Conservation (phyloP, 2,113 vertebrate genomes). For the Callospermophilus lateralis region DNA sequence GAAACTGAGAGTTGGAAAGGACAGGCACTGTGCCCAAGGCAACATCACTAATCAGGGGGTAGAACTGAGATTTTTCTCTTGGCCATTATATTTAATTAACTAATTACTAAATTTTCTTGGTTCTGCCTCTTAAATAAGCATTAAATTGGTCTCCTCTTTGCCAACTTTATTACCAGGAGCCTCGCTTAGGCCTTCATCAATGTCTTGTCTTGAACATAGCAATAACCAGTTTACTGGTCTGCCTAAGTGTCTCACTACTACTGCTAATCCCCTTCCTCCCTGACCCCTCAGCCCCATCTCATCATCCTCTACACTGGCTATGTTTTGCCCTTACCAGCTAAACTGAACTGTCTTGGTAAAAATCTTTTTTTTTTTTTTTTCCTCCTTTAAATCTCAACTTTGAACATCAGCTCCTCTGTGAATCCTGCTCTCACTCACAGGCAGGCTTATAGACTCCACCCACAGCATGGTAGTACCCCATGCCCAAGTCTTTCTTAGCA, state of each 20-base stretch:
- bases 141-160: background rate
- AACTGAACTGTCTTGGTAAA: background rate
- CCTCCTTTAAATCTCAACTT: background rate
- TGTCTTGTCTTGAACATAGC: background rate
- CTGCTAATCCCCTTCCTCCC: too few species aligned
- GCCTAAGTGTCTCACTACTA: background rate
- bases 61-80: background rate
- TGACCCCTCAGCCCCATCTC: background rate
- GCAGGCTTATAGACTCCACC: background rate
- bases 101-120: constrained; percentile 16
- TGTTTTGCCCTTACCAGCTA: background rate
- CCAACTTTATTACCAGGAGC: background rate
- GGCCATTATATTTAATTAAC: background rate
- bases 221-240: background rate
- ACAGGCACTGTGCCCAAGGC: background rate
- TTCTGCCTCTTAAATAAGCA: background rate
- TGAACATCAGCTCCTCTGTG: background rate
- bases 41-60: background rate
- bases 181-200: background rate
- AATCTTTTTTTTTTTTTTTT: background rate
- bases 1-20: background rate
- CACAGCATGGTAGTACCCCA: background rate
- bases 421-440: background rate
- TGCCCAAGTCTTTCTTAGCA: background rate
- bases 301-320: background rate